Conservation (phyloP, 2,113 vertebrate species). For the Anthoscopus minutus region DNA sequence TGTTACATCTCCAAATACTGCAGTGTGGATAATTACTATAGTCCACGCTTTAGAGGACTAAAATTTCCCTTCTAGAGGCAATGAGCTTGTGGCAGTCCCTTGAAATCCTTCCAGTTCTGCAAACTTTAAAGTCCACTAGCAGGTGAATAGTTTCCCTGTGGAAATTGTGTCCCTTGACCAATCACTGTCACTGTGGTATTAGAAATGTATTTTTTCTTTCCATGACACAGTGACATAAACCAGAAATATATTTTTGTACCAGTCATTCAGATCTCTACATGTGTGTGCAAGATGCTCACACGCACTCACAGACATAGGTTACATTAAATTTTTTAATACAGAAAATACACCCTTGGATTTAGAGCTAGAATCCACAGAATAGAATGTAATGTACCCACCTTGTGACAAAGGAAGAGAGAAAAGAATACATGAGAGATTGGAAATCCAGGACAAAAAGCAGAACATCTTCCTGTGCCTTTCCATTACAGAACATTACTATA, state of each 20-base stretch:
- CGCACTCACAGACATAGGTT: background rate
- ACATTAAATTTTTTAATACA: background rate
- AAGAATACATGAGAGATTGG: background rate
- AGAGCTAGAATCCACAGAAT: background rate
- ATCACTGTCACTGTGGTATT: background rate
- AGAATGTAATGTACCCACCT: background rate
- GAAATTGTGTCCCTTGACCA: background rate
- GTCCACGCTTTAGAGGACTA: background rate
- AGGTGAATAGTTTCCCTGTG: background rate
- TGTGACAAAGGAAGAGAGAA: background rate
- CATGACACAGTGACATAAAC: background rate
- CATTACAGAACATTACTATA: background rate
- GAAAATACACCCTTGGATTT: background rate
- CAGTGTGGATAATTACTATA: background rate
- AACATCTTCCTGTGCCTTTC: background rate
- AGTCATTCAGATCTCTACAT: background rate
- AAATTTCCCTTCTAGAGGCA: background rate
- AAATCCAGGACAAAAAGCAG: constrained; percentile 27
- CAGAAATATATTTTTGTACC: background rate
- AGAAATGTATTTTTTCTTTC: background rate
- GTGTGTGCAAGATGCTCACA: background rate
- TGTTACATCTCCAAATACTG: background rate
- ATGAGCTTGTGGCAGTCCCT: background rate
- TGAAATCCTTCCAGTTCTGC: background rate
- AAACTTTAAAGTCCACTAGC: background rate